Conservation (phyloP, 2,113 vertebrate genomes). For the Menura novaehollandiae region DNA sequence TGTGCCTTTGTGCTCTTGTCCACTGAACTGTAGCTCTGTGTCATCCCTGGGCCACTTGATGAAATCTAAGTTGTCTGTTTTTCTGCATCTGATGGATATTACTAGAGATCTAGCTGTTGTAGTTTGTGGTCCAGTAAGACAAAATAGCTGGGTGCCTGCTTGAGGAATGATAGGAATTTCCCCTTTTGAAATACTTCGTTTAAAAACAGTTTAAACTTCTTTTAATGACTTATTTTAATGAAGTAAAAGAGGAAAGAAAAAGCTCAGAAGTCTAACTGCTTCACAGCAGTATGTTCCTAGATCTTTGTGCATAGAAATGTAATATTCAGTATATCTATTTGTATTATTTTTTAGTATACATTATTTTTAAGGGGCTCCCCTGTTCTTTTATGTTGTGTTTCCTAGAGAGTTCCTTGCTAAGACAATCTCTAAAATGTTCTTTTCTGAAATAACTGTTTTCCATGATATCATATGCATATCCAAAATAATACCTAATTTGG, state of each 20-base stretch:
- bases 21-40: not conserved
- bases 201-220: not conserved
- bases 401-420: not conserved
- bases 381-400: not conserved
- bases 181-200: not conserved
- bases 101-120: not conserved
- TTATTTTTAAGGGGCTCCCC: not conserved
- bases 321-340: not conserved
- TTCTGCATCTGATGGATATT: not conserved
- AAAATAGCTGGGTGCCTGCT: not conserved
- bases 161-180: not conserved
- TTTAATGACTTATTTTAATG: not conserved
- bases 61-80: not conserved
- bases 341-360: not conserved
- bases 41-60: not conserved
- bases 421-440: not conserved
- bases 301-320: not conserved
- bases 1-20: not conserved
- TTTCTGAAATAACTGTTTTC: not conserved
- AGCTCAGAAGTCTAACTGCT: not conserved
- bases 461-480: not conserved
- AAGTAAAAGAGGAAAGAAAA: not conserved
- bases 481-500: not conserved
- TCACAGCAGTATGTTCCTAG: not conserved
- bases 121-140: not conserved